Base-by-base conservation (phyloP, 2,797 vertebrate genomes). In the Smutsia gigantea region DNA sequence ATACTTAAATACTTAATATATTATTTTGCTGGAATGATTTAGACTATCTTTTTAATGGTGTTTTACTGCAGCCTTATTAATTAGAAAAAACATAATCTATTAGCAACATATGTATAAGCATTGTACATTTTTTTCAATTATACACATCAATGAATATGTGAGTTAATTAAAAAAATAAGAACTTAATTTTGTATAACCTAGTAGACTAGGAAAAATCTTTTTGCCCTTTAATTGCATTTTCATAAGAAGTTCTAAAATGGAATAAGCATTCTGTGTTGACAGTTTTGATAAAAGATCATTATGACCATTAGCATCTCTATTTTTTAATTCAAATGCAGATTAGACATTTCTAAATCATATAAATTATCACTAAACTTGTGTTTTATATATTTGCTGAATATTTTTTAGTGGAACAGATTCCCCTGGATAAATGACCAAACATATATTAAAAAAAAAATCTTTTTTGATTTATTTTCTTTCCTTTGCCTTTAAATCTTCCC, bases 101-200 rank as follows among this genome's bases (percentile, higher is more conserved):
- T 87, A 90, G 68, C 39, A 81, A 93, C 61, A 86, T 93, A 66
- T 95, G 14, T 94, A 46, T 94, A 93, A 92, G 68, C 23, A 63
- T 74, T 89, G 17, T 88, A 18, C 29, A 49, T 96, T 97, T 64
- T 92, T 91, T 97, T 82, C 93, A 90, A 27, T 74, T 96, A 90
- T 71, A 74, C 91, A 91, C 55, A 82, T 57, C 61, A 95, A 12
- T 2, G 5, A 94, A 66, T 95, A 87, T 85, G 37, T 93, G 63
- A 71, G 27, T 11, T 95, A 63, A 95, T 96, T 98, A 95, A 68
- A 96, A 66, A 82, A 88, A 27, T n/a, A 59, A 55, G 25, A 84
- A 57, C 84, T 74, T 95, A 89, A 89, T 89, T 94, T 81, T 96
- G 23, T 77, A 9, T 89, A 69, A 42, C n/a, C 10, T 91, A 23